Conservation (phyloP, 2,797 vertebrate species). For the Podarcis siculus region DNA sequence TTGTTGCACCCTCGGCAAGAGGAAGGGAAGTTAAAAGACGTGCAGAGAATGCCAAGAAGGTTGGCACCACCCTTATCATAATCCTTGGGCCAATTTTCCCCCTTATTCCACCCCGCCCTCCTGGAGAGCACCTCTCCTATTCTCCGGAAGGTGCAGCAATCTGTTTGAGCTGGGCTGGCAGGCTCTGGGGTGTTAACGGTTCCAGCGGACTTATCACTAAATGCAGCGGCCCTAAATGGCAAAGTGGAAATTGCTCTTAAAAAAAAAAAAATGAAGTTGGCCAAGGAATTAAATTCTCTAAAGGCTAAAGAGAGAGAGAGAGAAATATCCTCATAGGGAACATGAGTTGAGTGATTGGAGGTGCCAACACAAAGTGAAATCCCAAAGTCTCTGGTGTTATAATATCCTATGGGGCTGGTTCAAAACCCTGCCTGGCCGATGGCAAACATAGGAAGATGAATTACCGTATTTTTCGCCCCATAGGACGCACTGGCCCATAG, state of each 20-base stretch:
- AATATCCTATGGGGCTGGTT: not conserved
- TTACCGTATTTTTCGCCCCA: too few relatives aligned
- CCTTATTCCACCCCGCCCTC: not conserved
- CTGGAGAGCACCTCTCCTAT: slow-evolving; percentile 56
- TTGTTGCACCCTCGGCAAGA: slow-evolving; percentile 27
- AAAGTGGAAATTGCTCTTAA: slow-evolving; percentile 71
- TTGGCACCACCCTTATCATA: slow-evolving; percentile 62
- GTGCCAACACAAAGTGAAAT: slow-evolving; percentile 18
- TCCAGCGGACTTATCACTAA: not conserved
- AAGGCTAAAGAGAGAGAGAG: slow-evolving; percentile 36
- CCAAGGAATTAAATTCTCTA: slow-evolving; percentile 72
- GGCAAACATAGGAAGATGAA: not conserved
- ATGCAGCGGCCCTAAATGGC: slow-evolving; percentile 64
- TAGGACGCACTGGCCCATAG: too few relatives aligned
- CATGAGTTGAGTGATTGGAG: not conserved
- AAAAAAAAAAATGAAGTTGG: slow-evolving; percentile 61
- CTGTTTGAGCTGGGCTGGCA: slow-evolving; percentile 57
- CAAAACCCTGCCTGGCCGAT: not conserved
- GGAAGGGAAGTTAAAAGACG: slow-evolving; percentile 37
- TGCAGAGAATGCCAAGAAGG: slow-evolving; percentile 67
- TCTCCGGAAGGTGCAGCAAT: slow-evolving; percentile 52
- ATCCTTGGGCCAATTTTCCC: slow-evolving; percentile 56
- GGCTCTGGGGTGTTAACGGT: slow-evolving; percentile 58
- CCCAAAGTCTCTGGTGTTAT: not conserved
- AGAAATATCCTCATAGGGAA: not conserved